These are phyloP conservation scores for Fratercula arctica DNA, from an alignment of 2,797 vertebrate species.

Conservation along the genomic window DNA sequence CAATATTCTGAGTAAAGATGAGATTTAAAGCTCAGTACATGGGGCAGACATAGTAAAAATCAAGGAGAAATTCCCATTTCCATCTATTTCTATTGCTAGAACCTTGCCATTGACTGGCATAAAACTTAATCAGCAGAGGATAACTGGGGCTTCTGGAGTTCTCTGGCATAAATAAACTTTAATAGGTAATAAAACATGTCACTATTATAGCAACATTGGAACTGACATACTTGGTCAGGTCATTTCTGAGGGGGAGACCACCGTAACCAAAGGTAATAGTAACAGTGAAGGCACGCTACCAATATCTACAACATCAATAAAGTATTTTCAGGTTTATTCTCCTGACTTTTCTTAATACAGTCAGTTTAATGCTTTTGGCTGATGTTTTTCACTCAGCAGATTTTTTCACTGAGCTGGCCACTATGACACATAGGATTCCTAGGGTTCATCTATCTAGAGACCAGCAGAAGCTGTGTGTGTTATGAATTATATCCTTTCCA, in stretches of 20 bases:
- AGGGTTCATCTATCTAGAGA: background rate
- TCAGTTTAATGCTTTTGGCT: background rate
- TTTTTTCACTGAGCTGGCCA: background rate
- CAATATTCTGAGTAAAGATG: background rate
- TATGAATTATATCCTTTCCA: background rate
- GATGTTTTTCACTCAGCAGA: background rate
- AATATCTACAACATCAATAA: background rate
- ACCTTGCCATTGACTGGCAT: background rate
- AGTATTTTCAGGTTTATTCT: background rate
- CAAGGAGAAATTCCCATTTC: background rate
- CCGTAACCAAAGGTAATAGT: background rate
- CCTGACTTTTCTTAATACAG: background rate
- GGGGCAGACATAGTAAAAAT: background rate
- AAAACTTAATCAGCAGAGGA: conserved; percentile 5
- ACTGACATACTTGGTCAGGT: background rate
- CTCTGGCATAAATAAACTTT: background rate
- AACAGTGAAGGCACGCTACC: background rate
- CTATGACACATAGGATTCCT: background rate
- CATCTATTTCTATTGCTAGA: background rate
- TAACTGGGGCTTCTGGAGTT: background rate
- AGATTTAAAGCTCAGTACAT: conserved; percentile 20
- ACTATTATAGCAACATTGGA: background rate
- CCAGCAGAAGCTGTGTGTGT: background rate
- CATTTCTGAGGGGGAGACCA: background rate
- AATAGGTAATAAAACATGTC: background rate